Base-by-base conservation (phyloP, 1,140 invertebrate genomes). In the Zaprionus tsacasi region DNA sequence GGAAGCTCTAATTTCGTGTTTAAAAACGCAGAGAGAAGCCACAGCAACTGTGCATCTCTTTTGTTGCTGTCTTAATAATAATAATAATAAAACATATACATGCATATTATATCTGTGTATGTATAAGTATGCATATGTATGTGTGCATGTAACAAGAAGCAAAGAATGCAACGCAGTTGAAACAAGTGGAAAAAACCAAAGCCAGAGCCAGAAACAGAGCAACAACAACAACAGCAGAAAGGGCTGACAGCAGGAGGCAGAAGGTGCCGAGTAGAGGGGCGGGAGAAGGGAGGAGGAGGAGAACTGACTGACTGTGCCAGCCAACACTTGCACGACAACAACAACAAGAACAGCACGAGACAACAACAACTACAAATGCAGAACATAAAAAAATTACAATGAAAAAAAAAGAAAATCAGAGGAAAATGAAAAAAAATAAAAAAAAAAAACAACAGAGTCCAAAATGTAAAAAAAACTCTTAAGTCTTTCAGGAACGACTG, bases 1-100 rank as follows among this genome's bases (percentile, higher is more conserved):
- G 71, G 71, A 72, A 69, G 83, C 76, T 87, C 82, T 87, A 87
- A 87, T 87, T 87, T 87, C 82, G 80, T 87, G 83, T 87, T 82
- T 82, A 88, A 87, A 17, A 36, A 45, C 21, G 21, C 21, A 43
- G 27, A 36, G 27, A 36, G 7, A 27, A 70, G 21, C 67, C 68
- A 60, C 36, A 66, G 58, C 76, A 74, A 61, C 80, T 73, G 65
- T 48, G 40, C 58, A 33, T 27, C 50, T 13, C 21, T 38, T 38
- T 66, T 74, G 52, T 54, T 65, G 55, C 56, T 64, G 59, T 65
- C 65, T 64, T 69, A 71, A 50, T 74, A 45, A 71, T 76, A 73
- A 78, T 72, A 79, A 50, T 50, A 61, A 69, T 59, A 69, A 70
- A 58, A 70, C 59, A 66, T 35, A 59, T 52, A 52, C 17, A 25